Percentiles rank a stretch among this genome's conserved stretches.
Evolutionary conservation across 2,888 invertebrate species (phyloP).

Genomic region (Blomia tropicalis): DNA sequence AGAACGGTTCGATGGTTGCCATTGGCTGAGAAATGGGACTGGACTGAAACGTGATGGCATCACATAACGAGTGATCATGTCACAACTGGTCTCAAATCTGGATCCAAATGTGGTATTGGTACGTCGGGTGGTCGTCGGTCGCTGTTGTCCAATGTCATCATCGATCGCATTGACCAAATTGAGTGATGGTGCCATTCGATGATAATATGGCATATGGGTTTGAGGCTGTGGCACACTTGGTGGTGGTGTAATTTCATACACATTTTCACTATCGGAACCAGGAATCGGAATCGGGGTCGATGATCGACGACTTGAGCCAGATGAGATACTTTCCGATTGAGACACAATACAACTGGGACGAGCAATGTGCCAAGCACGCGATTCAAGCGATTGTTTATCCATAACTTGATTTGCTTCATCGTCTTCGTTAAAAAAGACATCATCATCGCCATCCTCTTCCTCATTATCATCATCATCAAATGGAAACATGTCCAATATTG

Average conservation of each 20-base stretch:
- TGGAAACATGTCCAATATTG: neutral
- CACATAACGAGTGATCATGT: neutral
- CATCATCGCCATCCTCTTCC: neutral
- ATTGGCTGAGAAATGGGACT: neutral
- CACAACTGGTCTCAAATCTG: neutral
- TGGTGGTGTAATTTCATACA: neutral
- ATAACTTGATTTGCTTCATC: neutral
- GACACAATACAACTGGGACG: neutral
- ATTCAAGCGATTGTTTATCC: neutral
- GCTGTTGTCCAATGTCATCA: neutral
- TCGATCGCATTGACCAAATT: neutral
- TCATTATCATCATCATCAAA: conserved; percentile 6
- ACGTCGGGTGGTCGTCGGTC: neutral
- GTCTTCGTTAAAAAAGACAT: neutral
- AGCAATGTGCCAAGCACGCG: neutral
- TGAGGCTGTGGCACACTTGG: neutral
- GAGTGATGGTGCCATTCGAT: neutral
- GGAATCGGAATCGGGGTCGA: conserved; percentile 13
- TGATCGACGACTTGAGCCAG: conserved; percentile 14
- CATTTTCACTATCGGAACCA: neutral
- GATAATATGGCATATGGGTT: conserved; percentile 11
- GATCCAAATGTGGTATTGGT: conserved; percentile 1
- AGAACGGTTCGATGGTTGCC: neutral
- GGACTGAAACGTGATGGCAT: conserved; percentile 10
- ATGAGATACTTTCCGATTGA: neutral